Base-by-base conservation (phyloP, 2,888 invertebrate species). In the Hybos culiciformis region DNA sequence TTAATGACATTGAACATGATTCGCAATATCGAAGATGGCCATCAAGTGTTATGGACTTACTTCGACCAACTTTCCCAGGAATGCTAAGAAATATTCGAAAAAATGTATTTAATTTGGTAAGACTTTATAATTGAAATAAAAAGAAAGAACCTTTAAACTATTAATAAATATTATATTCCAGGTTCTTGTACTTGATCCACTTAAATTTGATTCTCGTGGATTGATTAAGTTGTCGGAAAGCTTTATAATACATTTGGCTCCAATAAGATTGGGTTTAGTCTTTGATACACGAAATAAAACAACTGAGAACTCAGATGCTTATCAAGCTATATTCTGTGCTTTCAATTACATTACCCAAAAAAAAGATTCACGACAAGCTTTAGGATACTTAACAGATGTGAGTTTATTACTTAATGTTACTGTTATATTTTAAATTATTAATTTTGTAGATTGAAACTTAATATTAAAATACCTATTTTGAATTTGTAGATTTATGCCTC, bases 21-120 rank as follows among this genome's bases (percentile, higher is more conserved):
- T 73, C 79, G 34, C 78, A 83, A 49, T 98, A 96, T 61, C 72
- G 74, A 21, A 74, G 84, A 43, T 98, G 96, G 97, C 85, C 92
- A 0, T 71, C 78, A 2, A 86, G 85, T 29, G 76, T 90, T 42
- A 85, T 85, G 70, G 92, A 96, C 56, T 70, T 98, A 48, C 69
- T 98, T 48, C 73, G 94, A 46, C 96, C 97, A n/a, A 91, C 93
- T 0, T 98, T 93, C 60, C 96, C 96, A 1, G 97, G 97, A 43
- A 96, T 97, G 93, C 69, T 98, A 47, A 72, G 97, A 49, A 87
- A 86, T 59, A 74, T 90, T 53, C 73, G 85, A 45, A 78, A 84
- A 54, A 91, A 92, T 67, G 73, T 94, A 19, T 87, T 85, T 54
- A 86, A 87, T 66, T 73, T 87, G 60, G 84, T 81, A 60, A 69